phyloP scores from a whole-genome alignment of 2,797 vertebrate genomes.

The Aplochiton taeniatus region DNA sequence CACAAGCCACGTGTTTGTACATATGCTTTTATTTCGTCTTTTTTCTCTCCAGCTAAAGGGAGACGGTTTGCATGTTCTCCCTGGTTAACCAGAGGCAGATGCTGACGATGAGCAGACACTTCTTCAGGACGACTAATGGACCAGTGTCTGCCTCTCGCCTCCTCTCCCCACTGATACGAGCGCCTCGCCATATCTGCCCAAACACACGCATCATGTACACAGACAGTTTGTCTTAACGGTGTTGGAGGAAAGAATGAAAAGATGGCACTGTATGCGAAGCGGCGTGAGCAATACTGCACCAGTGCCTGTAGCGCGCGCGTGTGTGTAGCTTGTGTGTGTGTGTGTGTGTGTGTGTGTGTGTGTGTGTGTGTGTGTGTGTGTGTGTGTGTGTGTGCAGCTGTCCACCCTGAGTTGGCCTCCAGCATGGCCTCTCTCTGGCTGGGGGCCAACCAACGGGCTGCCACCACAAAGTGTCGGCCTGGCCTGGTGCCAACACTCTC shows the following conservation, averaged over 20 bases:
- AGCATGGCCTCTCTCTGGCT: conserved; percentile 37
- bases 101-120: conserved; percentile 67
- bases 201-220: conserved; percentile 2
- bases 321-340: conserved; percentile 1
- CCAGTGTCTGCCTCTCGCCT: conserved; percentile 47
- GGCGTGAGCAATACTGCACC: too few species aligned
- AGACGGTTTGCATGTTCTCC: conserved; percentile 71
- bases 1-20: conserved; percentile 59
- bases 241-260: background rate
- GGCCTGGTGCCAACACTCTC: background rate
- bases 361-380: too few species aligned
- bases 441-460: conserved; percentile 37
- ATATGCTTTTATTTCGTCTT: conserved; percentile 34
- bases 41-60: conserved; percentile 65
- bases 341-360: background rate
- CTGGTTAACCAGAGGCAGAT: conserved; percentile 73
- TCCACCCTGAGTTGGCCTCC: conserved; percentile 44
- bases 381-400: conserved; percentile 16
- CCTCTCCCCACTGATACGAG: conserved; percentile 52
- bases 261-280: background rate
- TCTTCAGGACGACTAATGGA: conserved; percentile 64
- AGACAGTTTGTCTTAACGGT: background rate
- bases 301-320: background rate
- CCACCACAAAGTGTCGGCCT: conserved; percentile 19
- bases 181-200: conserved; percentile 20